These are phyloP conservation scores for Meandrina meandrites DNA, from an alignment of 92 coral and sea anemone genomes.

Conservation along the genomic window DNA sequence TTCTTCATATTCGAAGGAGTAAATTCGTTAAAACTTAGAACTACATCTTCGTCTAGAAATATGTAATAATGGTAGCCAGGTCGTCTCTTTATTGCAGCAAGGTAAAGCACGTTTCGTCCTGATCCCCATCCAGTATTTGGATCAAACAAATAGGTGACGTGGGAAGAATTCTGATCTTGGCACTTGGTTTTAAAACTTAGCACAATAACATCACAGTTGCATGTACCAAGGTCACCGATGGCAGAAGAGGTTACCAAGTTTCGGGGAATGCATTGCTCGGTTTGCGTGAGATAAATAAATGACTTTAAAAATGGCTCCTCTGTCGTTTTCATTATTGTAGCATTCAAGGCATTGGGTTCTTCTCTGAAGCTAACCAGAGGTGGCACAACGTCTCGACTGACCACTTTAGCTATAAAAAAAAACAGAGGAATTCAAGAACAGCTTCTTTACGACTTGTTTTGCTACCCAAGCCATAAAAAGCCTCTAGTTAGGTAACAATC, in stretches of 20 bases:
- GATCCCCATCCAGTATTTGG: constrained; percentile 36
- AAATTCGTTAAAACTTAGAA: constrained; percentile 7
- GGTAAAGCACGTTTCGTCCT: constrained; percentile 46
- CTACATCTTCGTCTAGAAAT: constrained; percentile 47
- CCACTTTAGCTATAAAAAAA: not conserved
- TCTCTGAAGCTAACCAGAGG: not conserved
- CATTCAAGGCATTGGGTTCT: not conserved
- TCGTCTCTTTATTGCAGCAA: constrained; percentile 15
- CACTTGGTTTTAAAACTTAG: constrained; percentile 39
- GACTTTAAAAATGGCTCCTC: not conserved
- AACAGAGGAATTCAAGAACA: no score
- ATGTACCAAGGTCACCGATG: constrained; percentile 33
- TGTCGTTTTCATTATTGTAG: not conserved
- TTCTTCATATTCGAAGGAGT: constrained; percentile 15
- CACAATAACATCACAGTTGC: constrained; percentile 50
- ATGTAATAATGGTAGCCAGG: constrained; percentile 43
- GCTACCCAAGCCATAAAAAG: no score
- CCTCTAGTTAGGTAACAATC: no score
- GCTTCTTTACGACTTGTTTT: no score
- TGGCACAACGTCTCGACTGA: not conserved
- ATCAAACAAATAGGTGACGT: constrained; percentile 47
- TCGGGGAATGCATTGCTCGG: constrained; percentile 35
- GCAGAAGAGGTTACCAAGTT: not conserved
- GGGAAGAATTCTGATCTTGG: not conserved
- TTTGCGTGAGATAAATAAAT: constrained; percentile 52